phyloP scores from a whole-genome alignment of 2,888 invertebrate species.

The Vanessa cardui region DNA sequence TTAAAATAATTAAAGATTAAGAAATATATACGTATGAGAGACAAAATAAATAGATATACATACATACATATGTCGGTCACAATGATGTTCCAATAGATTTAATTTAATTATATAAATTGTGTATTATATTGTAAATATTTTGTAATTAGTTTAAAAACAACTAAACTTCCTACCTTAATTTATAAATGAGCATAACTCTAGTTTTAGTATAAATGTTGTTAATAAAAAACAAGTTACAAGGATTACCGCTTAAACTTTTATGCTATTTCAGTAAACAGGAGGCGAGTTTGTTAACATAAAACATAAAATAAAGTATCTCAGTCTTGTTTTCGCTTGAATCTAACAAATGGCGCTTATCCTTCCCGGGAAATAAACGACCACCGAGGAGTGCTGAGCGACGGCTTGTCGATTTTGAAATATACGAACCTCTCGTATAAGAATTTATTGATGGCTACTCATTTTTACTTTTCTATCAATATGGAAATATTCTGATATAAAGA shows the following conservation, averaged over 20 bases:
- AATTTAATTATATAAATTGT: too few species aligned
- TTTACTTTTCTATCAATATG: neutral
- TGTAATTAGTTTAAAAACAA: too few species aligned
- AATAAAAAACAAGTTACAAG: neutral
- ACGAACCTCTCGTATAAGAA: slow-evolving; percentile 27
- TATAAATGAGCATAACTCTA: too few species aligned
- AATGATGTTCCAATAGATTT: too few species aligned
- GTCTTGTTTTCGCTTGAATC: slow-evolving; percentile 50
- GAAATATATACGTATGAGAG: too few species aligned
- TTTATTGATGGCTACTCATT: slow-evolving; percentile 26
- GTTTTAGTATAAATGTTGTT: neutral
- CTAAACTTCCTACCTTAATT: too few species aligned
- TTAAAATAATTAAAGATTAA: too few species aligned
- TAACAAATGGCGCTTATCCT: slow-evolving; percentile 68
- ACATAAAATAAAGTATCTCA: slow-evolving; percentile 43
- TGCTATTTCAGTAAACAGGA: neutral
- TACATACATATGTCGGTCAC: too few species aligned
- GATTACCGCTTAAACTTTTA: too few species aligned
- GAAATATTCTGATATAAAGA: too few species aligned
- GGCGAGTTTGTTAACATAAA: slow-evolving; percentile 13
- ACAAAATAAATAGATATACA: too few species aligned
- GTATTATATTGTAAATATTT: too few species aligned
- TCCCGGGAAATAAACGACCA: slow-evolving; percentile 62
- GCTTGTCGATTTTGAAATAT: slow-evolving; percentile 61
- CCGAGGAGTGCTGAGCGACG: slow-evolving; percentile 65